A percentile compares a stretch with the other conserved stretches of the same genome.
These are phyloP conservation scores for Glyphotaelius pellucidus DNA, from an alignment of 2,888 invertebrate species.

Conservation along the genomic window DNA sequence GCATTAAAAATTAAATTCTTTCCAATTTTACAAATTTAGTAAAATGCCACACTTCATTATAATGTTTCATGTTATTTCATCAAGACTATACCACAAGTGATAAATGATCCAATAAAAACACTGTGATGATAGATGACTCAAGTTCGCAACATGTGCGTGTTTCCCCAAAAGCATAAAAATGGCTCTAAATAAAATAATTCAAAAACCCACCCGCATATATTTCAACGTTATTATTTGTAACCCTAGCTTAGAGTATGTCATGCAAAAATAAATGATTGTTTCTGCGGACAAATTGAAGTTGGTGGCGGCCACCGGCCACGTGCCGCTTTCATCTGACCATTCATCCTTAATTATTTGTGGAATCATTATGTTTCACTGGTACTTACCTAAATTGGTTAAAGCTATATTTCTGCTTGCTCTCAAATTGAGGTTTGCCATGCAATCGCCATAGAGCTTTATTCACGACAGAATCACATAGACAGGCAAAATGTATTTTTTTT, in stretches of 20 bases:
- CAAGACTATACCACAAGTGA: not conserved
- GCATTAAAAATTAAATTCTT: not conserved
- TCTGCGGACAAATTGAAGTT: constrained; percentile 16
- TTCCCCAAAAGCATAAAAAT: constrained; percentile 8
- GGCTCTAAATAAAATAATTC: constrained; percentile 48
- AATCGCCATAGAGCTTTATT: not conserved
- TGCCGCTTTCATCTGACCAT: constrained; percentile 35
- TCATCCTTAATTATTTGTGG: constrained; percentile 24
- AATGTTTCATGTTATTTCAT: not conserved
- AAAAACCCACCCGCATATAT: constrained; percentile 46
- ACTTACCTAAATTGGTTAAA: not conserved
- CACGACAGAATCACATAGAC: not conserved
- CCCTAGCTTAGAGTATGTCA: constrained; percentile 26
- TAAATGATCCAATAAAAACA: not conserved
- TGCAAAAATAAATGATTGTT: constrained; percentile 46
- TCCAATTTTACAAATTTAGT: not conserved
- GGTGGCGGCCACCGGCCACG: constrained; percentile 41
- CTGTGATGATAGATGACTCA: not conserved
- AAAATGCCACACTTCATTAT: too few relatives aligned
- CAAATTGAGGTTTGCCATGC: not conserved
- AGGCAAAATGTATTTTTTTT: too few relatives aligned
- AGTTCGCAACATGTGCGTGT: not conserved
- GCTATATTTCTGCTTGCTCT: not conserved
- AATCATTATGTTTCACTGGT: constrained; percentile 4
- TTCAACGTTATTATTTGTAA: not conserved